Conservation (phyloP, 2,797 vertebrate species). For the Tragopan temminckii region DNA sequence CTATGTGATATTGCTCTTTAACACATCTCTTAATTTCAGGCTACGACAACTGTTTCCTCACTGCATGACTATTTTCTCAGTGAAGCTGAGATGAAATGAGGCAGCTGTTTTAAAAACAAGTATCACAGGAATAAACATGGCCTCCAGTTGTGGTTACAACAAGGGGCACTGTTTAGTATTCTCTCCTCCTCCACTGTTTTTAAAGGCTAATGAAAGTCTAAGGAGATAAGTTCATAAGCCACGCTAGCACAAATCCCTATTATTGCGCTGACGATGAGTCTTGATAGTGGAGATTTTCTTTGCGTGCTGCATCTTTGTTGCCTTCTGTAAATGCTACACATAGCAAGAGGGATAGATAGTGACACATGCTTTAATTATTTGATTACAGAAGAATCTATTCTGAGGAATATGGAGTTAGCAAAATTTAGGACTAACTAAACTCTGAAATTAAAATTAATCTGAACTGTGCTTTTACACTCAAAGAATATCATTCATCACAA, state of each 20-base stretch:
- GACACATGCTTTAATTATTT: conserved; percentile 70
- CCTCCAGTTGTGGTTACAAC: neutral
- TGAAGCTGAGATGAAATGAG: neutral
- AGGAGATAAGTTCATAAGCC: conserved; percentile 5
- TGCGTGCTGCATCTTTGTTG: conserved; percentile 29
- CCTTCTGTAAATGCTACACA: conserved; percentile 23
- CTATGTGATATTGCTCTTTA: neutral
- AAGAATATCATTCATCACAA: neutral
- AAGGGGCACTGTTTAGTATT: conserved; percentile 11
- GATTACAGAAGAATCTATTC: conserved; percentile 68
- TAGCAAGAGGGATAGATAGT: conserved; percentile 51
- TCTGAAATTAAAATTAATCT: conserved; percentile 66
- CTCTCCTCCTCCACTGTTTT: neutral
- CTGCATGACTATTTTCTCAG: neutral
- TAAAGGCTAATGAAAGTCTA: neutral
- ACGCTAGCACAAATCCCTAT: neutral
- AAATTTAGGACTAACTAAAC: conserved; percentile 62
- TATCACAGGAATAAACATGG: neutral
- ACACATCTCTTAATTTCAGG: neutral
- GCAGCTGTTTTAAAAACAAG: neutral
- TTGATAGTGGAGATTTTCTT: neutral
- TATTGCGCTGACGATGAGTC: neutral
- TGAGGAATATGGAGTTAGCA: conserved; percentile 56
- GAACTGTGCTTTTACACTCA: neutral
- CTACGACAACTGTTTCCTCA: neutral